phyloP scores from a whole-genome alignment of 2,888 invertebrate genomes.

The Caenorhabditis sp. region DNA sequence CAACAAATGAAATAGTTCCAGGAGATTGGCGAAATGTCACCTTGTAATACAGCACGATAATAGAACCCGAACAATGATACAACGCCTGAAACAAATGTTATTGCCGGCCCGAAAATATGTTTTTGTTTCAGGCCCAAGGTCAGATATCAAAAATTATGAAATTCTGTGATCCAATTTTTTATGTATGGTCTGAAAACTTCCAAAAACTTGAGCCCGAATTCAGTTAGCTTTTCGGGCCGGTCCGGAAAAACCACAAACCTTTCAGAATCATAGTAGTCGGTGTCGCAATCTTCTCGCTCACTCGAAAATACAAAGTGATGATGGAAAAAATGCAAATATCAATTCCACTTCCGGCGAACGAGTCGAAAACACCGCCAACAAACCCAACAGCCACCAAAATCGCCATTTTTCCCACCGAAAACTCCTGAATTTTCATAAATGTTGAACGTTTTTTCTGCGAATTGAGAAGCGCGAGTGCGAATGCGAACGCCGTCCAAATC shows the following conservation, averaged over 20 bases:
- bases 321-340: constrained; percentile 68
- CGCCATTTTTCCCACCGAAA: constrained; percentile 53
- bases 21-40: constrained; percentile 38
- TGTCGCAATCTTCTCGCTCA: constrained; percentile 68
- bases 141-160: no score
- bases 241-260: constrained; percentile 5
- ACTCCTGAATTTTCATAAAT: constrained; percentile 44
- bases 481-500: constrained; percentile 69
- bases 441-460: constrained; percentile 55
- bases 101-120: not conserved
- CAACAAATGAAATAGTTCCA: constrained; percentile 47
- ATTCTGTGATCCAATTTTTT: no score
- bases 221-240: no score
- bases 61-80: constrained; percentile 57
- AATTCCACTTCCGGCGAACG: constrained; percentile 69
- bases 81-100: constrained; percentile 50
- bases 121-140: no score
- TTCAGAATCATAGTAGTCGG: constrained; percentile 68
- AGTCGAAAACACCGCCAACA: constrained; percentile 65
- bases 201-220: no score
- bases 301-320: constrained; percentile 59
- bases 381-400: constrained; percentile 64
- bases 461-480: constrained; percentile 69
- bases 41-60: constrained; percentile 57
- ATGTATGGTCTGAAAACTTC: no score